Conservation (phyloP, 2,888 invertebrate species). For the Acanthosepion lycidas region DNA sequence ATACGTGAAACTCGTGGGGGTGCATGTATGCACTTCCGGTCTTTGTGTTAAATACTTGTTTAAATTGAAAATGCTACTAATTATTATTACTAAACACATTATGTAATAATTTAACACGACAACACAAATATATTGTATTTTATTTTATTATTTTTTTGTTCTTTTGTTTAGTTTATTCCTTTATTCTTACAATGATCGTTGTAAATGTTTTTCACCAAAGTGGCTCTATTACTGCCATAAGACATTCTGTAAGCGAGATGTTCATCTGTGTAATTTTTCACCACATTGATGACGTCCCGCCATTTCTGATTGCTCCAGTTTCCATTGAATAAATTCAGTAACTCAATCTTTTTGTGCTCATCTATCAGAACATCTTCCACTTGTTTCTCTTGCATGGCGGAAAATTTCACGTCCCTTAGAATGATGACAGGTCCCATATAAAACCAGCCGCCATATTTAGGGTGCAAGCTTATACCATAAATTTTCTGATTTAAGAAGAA, state of each 20-base stretch:
- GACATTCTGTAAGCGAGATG: constrained; percentile 59
- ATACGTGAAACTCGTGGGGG: no score
- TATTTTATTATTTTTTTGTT: not conserved
- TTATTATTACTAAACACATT: no score
- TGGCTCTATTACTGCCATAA: not conserved
- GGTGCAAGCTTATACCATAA: constrained; percentile 76
- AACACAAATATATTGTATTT: not conserved
- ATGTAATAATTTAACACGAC: no score
- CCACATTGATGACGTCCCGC: constrained; percentile 72
- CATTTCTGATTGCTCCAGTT: constrained; percentile 76
- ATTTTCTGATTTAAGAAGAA: constrained; percentile 68
- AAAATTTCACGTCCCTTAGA: constrained; percentile 68
- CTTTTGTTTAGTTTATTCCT: no score
- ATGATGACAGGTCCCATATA: constrained; percentile 76
- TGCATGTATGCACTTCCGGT: no score
- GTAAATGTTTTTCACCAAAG: not conserved
- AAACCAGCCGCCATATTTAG: constrained; percentile 78
- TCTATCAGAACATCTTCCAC: constrained; percentile 67
- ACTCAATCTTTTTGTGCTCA: constrained; percentile 64
- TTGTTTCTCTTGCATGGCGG: constrained; percentile 57
- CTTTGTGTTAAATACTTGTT: no score
- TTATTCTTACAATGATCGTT: not conserved
- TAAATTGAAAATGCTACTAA: no score
- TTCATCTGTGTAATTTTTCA: constrained; percentile 73
- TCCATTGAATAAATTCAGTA: constrained; percentile 76